Base-by-base conservation (phyloP, 2,797 vertebrate genomes). In the Pterois miles region DNA sequence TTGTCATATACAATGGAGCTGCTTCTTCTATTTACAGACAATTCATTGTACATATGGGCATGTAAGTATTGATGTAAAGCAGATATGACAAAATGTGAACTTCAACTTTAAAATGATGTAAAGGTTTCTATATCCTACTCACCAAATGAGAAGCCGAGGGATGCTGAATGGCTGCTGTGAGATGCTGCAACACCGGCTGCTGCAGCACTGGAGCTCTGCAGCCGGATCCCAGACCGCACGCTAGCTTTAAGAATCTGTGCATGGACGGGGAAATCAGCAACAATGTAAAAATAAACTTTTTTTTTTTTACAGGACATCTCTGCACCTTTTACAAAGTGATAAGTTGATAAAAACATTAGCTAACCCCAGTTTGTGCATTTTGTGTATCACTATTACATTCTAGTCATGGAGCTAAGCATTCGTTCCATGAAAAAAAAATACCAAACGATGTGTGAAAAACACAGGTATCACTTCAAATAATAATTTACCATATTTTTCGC, bases 61-160 rank as follows among this genome's bases (percentile, higher is more conserved):
- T 18, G 3, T 9, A 12, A 16, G 8, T 33, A 6, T 33, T 31
- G 13, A 8, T 54, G 31, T 8, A 14, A 16, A 40, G 56, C 31
- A 50, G 23, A 65, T 65, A 34, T 67, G 20, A 22, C 3, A 65
- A 34, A 29, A 60, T 43, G 4, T 71, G 9, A 20, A 6, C 2
- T 3, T 22, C 31, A 11, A 12, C 4, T 40, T 48, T 68, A 53
- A 29, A 16, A 63, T 29, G 0, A 38, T 5, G 4, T 40, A 2
- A n/a, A 34, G 2, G 0, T 33, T 57, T 36, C 29, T 65, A 1
- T 5, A 27, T 25, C 4, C 8, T 9, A 68, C 91, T 87, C 67
- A 96, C 96, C 94, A 78, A 96, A 96, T 0, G 84, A 94, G 83
- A 82, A 95, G 18, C 95, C 96, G 3, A 27, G 2, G 1, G 86